Evolutionary conservation across 2,797 vertebrate genomes (phyloP), one percentile per base, ranked within the genome.

Genomic region (Hypotaenidia okinawae): DNA sequence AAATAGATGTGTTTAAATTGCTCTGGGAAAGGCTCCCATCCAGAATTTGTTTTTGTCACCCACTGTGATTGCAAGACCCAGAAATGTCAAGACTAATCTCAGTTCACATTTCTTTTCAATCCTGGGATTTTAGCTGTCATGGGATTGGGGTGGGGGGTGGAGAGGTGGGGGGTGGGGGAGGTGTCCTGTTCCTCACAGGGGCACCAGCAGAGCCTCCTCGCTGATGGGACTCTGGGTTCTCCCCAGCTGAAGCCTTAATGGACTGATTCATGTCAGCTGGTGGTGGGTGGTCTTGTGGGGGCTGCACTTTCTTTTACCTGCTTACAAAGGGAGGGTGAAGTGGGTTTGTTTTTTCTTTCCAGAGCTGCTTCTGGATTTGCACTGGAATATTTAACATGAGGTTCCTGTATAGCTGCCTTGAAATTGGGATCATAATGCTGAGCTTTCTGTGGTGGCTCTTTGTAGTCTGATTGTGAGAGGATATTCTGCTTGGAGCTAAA

Each of bases 291-390:
- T 9, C 82, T 43, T 75, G 41, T 8, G 3, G 49, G 45, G 52
- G 22, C 41, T 87, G 72, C 13, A 35, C 35, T 62, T 73, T 13
- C 28, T 33, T 63, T 54, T 72, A 22, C 39, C 13, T 0, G 0
- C 51, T 86, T 68, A 30, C 2, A 74, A 61, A 52, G 11, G 10
- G 30, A 73, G 32, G 45, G n/a, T 67, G 68, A 83, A 52, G 17
- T 2, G 1, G 4, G 0, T 0, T 3, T 7, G 0, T 0, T 45
- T 10, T 13, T 16, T 2, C 0, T 1, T 1, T 41, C 72, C 41
- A 16, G 4, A 0, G 17, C 0, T 11, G 61, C 32, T 51, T 41
- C 6, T 49, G 10, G 3, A 0, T 30, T 69, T 84, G 5, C 10
- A 2, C 7, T 16, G 4, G 7, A 16, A 0, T 7, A 82, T 93